Base-by-base conservation (phyloP, 2,113 vertebrate species). In the Xyrauchen texanus region DNA sequence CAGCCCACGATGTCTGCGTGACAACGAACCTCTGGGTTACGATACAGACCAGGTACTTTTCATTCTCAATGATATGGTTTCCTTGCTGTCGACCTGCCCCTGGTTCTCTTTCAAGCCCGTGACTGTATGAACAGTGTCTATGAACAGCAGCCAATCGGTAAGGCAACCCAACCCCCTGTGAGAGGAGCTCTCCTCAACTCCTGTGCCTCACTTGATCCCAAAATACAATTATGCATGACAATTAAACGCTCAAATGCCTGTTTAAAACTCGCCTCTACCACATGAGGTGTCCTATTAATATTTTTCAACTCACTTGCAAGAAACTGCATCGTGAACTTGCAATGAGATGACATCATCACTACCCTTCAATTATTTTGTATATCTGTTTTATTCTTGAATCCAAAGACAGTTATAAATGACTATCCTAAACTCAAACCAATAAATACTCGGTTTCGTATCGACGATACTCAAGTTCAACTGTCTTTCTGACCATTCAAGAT, bases 401-500 rank as follows among this genome's bases (percentile, higher is more conserved):
- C 55, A n/a, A 5, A 6, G 7, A 57, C 12, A 6, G 55, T 57
- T n/a, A n/a, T 72, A n/a, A 72, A 58, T 60, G n/a, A 47, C 15
- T 34, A 61, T n/a, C 15, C 9, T 12, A 11, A 21, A 47, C 42
- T 7, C 55, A 47, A 61, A 58, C n/a, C 13, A 2, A n/a, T 13
- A 58, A 58, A 60, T 42, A 11, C 9, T 11, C 21, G 67, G 60
- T 58, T 58, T 46, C 10, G 15, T 58, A n/a, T 67, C 49, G 4
- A 52, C 67, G 47, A 72, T 7, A 68, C 55, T 70, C 81, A 79
- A 51, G 78, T 75, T 78, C 68, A 82, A 80, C 13, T 85, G 85
- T 82, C 21, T 34, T 34, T 34, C 88, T 85, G 84, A 80, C 83
- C 87, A 87, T 88, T 91, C 92, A 94, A 94, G 93, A 94, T 94